Evolutionary conservation across 1,140 invertebrate genomes (phyloP).

Genomic region (Stenopsyche tienmushanensis): DNA sequence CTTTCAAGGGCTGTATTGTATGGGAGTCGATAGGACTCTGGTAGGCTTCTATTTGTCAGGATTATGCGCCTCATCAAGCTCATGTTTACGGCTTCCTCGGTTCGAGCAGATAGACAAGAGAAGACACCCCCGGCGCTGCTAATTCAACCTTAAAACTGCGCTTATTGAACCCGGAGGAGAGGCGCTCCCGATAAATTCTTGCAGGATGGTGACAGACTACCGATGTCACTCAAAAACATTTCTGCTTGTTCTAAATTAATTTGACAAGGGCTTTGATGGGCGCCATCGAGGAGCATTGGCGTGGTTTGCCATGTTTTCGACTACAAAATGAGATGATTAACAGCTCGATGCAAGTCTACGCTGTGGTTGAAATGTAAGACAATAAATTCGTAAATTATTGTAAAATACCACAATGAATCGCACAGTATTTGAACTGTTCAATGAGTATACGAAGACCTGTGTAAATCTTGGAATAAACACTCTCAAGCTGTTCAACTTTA

Average conservation of each 20-base stretch:
- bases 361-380: too few relatives aligned
- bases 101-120: slow-evolving; percentile 2
- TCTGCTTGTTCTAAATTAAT: background rate
- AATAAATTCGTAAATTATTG: too few relatives aligned
- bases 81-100: slow-evolving; percentile 11
- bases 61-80: slow-evolving; percentile 16
- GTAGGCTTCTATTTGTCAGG: slow-evolving; percentile 18
- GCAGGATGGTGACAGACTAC: background rate
- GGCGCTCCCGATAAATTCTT: background rate
- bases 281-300: too few relatives aligned
- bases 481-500: too few relatives aligned
- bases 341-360: too few relatives aligned
- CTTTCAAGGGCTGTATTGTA: background rate
- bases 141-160: slow-evolving; percentile 8
- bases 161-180: background rate
- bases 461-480: too few relatives aligned
- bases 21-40: background rate
- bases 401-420: too few relatives aligned
- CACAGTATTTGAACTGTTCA: too few relatives aligned
- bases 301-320: too few relatives aligned
- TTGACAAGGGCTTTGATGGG: background rate
- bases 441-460: too few relatives aligned
- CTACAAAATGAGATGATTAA: too few relatives aligned
- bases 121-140: background rate
- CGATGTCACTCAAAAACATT: background rate